Conservation (phyloP, 2,888 invertebrate genomes). For the Tipula lateralis region DNA sequence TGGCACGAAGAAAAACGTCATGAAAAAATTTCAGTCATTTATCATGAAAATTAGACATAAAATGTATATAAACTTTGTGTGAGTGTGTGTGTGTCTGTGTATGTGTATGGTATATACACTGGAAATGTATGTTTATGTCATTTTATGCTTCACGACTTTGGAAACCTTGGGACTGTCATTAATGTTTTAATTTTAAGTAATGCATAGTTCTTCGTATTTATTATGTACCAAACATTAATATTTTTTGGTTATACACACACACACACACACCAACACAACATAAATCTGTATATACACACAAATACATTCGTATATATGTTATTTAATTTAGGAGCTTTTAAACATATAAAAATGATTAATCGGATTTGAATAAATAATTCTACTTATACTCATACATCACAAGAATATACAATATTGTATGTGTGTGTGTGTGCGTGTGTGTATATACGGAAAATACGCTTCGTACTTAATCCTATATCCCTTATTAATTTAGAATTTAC, state of each 20-base stretch:
- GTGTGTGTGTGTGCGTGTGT: too few relatives aligned
- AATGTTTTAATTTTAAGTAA: background rate
- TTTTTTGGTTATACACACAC: background rate
- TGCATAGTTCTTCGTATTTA: background rate
- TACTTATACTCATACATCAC: background rate
- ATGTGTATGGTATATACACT: background rate
- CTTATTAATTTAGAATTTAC: background rate
- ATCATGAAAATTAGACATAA: conserved; percentile 20
- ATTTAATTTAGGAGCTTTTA: background rate
- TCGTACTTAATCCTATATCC: background rate
- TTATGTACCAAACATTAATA: background rate
- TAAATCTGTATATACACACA: background rate
- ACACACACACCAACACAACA: background rate
- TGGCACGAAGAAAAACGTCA: background rate
- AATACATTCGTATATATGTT: background rate
- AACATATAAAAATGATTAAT: background rate
- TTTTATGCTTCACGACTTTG: conserved; percentile 5
- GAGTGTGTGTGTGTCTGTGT: background rate
- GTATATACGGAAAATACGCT: background rate
- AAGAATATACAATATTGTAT: background rate
- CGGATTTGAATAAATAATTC: background rate
- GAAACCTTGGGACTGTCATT: conserved; percentile 19
- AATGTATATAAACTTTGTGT: background rate
- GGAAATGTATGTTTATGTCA: conserved; percentile 19
- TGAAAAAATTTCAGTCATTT: background rate